Base-by-base conservation (phyloP, 2,113 vertebrate genomes). In the Euleptes europaea region DNA sequence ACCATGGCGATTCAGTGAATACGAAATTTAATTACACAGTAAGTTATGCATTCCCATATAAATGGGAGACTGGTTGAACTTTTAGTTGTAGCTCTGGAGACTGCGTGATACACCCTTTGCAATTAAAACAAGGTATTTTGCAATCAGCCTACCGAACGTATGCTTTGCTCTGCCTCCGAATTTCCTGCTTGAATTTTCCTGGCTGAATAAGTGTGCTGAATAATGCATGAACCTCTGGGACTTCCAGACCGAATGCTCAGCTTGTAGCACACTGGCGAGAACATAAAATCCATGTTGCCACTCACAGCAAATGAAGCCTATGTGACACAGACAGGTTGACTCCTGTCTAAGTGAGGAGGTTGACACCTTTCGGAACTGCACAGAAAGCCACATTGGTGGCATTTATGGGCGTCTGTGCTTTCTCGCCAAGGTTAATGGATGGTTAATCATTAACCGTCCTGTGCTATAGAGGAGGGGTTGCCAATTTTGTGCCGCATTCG, bases 191-290 rank as follows among this genome's bases (percentile, higher is more conserved):
- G 28, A n/a, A 14, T 75, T 49, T 75, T 38, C 42, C 42, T 63
- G 60, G 72, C 40, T 31, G 60, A 26, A n/a, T 31, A 44, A 65
- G 35, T 21, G 33, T n/a, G 12, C 57, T 83, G 82, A 65, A 83
- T 83, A 74, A 74, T 75, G 82, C 71, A 75, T 75, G 54, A 75
- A 17, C 19, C 70, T 65, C 71, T 35, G 70, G 71, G 82, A 83
- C 9, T 28, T 57, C 17, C 21, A 15, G 35, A 44, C 31, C 31
- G 19, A 74, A 35, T 23, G 21, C 51, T 77, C 49, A 13, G 15
- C 40, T 65, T 74, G 82, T 75, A 65, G 71, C 71, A 17, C 57
- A 33, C 54, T 28, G 54, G 71, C 35, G 71, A 83, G 71, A 83
- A 65, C 54, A 75, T 75, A 15, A 35, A 74, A 65, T 17, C n/a